Conservation (phyloP, 2,888 invertebrate genomes). For the Hirtodrosophila confusa region DNA sequence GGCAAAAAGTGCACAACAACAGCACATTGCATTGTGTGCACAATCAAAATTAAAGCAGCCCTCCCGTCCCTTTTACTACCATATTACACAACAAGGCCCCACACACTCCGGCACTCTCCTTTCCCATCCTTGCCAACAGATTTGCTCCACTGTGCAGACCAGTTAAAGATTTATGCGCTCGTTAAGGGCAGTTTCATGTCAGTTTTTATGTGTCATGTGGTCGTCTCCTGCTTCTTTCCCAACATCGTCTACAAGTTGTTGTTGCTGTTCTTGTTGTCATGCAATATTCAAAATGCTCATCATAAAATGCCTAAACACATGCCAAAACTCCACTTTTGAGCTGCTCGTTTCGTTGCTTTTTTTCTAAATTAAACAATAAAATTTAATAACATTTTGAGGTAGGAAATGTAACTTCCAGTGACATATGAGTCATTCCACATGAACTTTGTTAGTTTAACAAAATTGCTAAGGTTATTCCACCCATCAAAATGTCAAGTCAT, state of each 20-base stretch:
- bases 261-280: slow-evolving; percentile 33
- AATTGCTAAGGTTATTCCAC: too few relatives aligned
- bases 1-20: slow-evolving; percentile 8
- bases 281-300: slow-evolving; percentile 53
- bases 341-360: slow-evolving; percentile 3
- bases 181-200: slow-evolving; percentile 77
- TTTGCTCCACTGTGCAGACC: slow-evolving; percentile 37
- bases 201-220: slow-evolving; percentile 77
- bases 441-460: neutral
- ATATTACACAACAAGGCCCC: slow-evolving; percentile 9
- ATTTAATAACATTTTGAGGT: slow-evolving; percentile 7
- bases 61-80: neutral
- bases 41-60: slow-evolving; percentile 59
- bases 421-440: slow-evolving; percentile 3
- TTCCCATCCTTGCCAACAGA: neutral
- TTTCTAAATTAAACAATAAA: slow-evolving; percentile 13
- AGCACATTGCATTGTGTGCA: slow-evolving; percentile 53
- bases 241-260: slow-evolving; percentile 10
- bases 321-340: slow-evolving; percentile 23
- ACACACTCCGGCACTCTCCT: neutral
- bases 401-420: slow-evolving; percentile 5
- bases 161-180: slow-evolving; percentile 78
- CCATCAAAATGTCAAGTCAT: slow-evolving; percentile 13
- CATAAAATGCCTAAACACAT: slow-evolving; percentile 54
- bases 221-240: slow-evolving; percentile 21